Evolutionary conservation across 1,140 invertebrate genomes (phyloP).

Genomic region (Kradibia gibbosae): DNA sequence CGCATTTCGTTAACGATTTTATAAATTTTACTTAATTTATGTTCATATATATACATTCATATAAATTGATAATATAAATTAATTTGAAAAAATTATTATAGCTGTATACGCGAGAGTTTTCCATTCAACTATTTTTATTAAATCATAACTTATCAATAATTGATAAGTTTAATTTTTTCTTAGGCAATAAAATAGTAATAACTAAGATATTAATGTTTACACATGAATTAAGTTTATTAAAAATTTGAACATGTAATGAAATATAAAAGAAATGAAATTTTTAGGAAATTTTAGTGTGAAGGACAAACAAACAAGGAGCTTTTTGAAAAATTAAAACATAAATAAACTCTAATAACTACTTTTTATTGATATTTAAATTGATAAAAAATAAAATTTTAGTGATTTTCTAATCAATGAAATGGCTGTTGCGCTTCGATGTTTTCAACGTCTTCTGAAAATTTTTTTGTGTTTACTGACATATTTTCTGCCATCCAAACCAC

Average conservation of each 20-base stretch:
- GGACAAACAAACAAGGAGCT: conserved; percentile 7
- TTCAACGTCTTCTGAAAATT: conserved; percentile 11
- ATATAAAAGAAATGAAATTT: background rate
- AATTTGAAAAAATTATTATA: too few species aligned
- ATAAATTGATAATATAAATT: too few species aligned
- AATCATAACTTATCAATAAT: too few species aligned
- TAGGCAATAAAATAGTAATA: too few species aligned
- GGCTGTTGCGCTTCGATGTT: conserved; percentile 1
- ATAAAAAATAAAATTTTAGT: background rate
- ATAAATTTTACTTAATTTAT: too few species aligned
- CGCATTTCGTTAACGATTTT: too few species aligned
- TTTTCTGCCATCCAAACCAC: conserved; percentile 30
- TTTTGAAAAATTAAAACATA: conserved; percentile 17
- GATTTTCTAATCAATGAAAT: conserved; percentile 10
- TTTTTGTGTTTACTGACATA: background rate
- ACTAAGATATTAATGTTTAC: background rate
- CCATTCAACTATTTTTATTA: too few species aligned
- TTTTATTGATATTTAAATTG: background rate
- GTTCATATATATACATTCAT: too few species aligned
- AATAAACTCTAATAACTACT: conserved; percentile 10
- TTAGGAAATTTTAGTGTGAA: background rate
- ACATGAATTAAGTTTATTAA: background rate
- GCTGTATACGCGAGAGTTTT: too few species aligned
- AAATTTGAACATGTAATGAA: background rate
- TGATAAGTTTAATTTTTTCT: too few species aligned